Conservation (phyloP, 2,888 invertebrate species). For the Apamea crenata region DNA sequence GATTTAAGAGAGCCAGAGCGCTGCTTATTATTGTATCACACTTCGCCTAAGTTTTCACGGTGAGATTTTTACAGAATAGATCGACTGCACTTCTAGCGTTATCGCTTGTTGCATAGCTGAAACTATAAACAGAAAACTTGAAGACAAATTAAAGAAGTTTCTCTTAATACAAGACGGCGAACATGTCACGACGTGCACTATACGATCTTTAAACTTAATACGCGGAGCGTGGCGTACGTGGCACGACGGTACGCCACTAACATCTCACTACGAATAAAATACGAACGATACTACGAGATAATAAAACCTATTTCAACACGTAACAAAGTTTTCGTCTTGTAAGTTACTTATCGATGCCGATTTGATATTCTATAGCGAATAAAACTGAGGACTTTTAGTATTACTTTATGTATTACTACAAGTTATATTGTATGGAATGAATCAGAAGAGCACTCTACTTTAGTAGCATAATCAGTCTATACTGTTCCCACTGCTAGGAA, state of each 20-base stretch:
- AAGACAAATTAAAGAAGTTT: slow-evolving; percentile 55
- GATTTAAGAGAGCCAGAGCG: too few relatives aligned
- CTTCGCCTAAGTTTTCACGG: too few relatives aligned
- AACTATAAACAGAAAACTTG: slow-evolving; percentile 29
- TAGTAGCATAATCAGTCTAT: too few relatives aligned
- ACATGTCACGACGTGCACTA: slow-evolving; percentile 50
- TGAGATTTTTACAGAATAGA: too few relatives aligned
- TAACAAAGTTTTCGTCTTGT: slow-evolving; percentile 48
- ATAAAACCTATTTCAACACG: slow-evolving; percentile 62
- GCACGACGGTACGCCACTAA: slow-evolving; percentile 33
- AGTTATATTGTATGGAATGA: neutral
- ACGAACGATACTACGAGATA: slow-evolving; percentile 56
- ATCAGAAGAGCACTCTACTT: neutral
- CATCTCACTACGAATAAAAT: slow-evolving; percentile 58
- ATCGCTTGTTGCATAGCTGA: slow-evolving; percentile 10
- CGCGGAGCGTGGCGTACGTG: slow-evolving; percentile 62
- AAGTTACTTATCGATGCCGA: slow-evolving; percentile 47
- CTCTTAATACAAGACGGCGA: slow-evolving; percentile 25
- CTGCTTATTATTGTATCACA: too few relatives aligned
- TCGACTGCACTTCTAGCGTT: neutral
- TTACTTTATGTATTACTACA: neutral
- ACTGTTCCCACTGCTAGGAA: too few relatives aligned
- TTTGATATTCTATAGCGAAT: slow-evolving; percentile 39
- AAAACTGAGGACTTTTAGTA: neutral
- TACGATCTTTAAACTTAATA: slow-evolving; percentile 62